phyloP scores from a whole-genome alignment of 2,888 invertebrate genomes.

The Congeria kusceri region DNA sequence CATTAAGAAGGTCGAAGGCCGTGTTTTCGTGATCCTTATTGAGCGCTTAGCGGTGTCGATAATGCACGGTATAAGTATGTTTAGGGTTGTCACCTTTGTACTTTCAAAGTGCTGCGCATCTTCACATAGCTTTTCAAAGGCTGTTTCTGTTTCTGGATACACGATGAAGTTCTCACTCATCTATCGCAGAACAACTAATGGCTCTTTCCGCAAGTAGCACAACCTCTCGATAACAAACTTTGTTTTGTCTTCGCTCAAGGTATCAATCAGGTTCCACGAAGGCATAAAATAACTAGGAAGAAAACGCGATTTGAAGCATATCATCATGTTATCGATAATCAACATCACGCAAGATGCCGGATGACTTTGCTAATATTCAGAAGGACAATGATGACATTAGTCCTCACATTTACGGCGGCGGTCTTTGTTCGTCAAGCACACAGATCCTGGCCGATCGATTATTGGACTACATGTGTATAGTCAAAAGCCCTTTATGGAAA shows the following conservation, averaged over 20 bases:
- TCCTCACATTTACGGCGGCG: no score
- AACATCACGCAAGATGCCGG: not conserved
- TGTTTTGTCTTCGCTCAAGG: not conserved
- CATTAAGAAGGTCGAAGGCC: conserved; percentile 50
- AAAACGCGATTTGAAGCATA: not conserved
- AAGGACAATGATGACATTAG: not conserved
- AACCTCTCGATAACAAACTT: not conserved
- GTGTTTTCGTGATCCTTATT: conserved; percentile 18
- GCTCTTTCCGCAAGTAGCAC: conserved; percentile 27
- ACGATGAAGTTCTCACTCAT: conserved; percentile 15
- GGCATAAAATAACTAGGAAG: not conserved
- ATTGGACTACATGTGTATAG: no score
- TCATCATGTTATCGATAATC: not conserved
- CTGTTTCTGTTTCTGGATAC: not conserved
- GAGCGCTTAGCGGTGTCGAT: conserved; percentile 45
- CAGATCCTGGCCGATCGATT: no score
- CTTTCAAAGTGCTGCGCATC: conserved; percentile 17
- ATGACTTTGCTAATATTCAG: not conserved
- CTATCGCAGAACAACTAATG: conserved; percentile 42
- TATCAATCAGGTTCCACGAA: not conserved
- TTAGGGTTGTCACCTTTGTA: conserved; percentile 37
- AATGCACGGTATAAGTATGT: conserved; percentile 53
- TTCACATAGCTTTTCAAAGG: conserved; percentile 32
- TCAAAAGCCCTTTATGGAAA: no score
- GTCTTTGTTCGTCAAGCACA: no score